Percentiles rank a stretch among this genome's conserved stretches.
phyloP scores from a whole-genome alignment of 2,888 invertebrate species.

The Habrosyne pyritoides region DNA sequence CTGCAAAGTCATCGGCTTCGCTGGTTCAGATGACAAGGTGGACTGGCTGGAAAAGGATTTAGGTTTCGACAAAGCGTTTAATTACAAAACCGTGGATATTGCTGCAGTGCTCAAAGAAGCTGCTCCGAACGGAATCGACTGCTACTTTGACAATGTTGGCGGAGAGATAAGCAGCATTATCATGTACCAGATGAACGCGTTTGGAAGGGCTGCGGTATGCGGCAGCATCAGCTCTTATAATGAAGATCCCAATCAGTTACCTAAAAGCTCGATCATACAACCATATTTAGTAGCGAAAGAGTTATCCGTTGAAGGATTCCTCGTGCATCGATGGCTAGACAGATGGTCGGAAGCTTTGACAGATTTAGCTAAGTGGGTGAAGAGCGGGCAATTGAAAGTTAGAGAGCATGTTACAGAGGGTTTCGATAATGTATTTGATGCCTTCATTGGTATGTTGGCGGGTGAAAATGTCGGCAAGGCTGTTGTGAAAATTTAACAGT shows the following conservation, averaged over 20 bases:
- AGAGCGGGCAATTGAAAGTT: conserved; percentile 86
- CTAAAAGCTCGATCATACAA: conserved; percentile 76
- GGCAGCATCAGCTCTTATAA: conserved; percentile 67
- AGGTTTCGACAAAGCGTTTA: conserved; percentile 87
- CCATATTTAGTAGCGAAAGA: conserved; percentile 81
- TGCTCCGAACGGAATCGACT: conserved; percentile 88
- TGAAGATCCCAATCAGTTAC: conserved; percentile 39
- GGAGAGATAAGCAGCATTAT: conserved; percentile 85
- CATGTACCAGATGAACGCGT: conserved; percentile 84
- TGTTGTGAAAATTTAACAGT: conserved; percentile 82
- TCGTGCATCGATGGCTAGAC: conserved; percentile 74
- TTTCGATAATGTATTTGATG: conserved; percentile 87
- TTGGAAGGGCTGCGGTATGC: conserved; percentile 50
- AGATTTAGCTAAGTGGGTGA: conserved; percentile 84
- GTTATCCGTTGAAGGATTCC: conserved; percentile 86
- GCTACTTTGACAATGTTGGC: conserved; percentile 91
- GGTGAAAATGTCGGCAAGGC: conserved; percentile 88
- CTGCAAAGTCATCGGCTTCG: conserved; percentile 86
- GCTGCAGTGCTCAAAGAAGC: conserved; percentile 81
- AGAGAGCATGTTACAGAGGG: conserved; percentile 87
- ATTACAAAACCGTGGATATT: conserved; percentile 86
- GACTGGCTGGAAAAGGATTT: conserved; percentile 86
- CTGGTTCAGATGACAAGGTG: conserved; percentile 88
- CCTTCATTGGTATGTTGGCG: conserved; percentile 85
- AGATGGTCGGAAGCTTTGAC: conserved; percentile 83